Conservation (phyloP, 1,140 invertebrate genomes). For the Panagrolaimus sp. region DNA sequence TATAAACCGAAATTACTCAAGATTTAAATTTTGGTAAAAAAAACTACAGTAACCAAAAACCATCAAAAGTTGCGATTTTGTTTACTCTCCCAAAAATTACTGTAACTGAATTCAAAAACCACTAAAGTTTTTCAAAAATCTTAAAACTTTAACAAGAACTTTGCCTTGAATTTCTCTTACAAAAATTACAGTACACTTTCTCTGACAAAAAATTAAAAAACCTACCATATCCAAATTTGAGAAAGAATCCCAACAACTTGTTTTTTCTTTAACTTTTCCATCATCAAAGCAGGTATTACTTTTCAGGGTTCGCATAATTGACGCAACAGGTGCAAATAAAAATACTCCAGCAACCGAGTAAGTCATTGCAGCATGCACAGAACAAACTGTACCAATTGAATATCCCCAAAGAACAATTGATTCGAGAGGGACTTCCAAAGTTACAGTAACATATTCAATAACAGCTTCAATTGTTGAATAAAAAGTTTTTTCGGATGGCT, state of each 20-base stretch:
- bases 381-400: constrained; percentile 24
- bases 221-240: background rate
- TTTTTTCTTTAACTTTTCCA: background rate
- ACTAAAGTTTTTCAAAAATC: too few relatives aligned
- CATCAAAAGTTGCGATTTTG: too few relatives aligned
- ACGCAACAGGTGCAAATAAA: constrained; percentile 24
- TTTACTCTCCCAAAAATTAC: too few relatives aligned
- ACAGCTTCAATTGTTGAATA: constrained; percentile 24
- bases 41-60: too few relatives aligned
- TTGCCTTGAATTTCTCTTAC: constrained; percentile 19
- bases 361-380: constrained; percentile 21
- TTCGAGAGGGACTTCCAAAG: constrained; percentile 19
- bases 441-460: constrained; percentile 12
- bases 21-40: too few relatives aligned
- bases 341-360: constrained; percentile 20
- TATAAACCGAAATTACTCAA: too few relatives aligned
- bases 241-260: background rate
- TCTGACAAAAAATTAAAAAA: constrained; percentile 8
- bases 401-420: constrained; percentile 23
- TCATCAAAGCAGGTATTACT: constrained; percentile 1
- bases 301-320: constrained; percentile 23
- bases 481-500: constrained; percentile 19
- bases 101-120: too few relatives aligned
- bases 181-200: constrained; percentile 25
- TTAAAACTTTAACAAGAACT: constrained; percentile 8